Evolutionary conservation across 2,888 invertebrate species (phyloP), one percentile per base, ranked within the genome.

Genomic region (Diachrysia chrysitis): DNA sequence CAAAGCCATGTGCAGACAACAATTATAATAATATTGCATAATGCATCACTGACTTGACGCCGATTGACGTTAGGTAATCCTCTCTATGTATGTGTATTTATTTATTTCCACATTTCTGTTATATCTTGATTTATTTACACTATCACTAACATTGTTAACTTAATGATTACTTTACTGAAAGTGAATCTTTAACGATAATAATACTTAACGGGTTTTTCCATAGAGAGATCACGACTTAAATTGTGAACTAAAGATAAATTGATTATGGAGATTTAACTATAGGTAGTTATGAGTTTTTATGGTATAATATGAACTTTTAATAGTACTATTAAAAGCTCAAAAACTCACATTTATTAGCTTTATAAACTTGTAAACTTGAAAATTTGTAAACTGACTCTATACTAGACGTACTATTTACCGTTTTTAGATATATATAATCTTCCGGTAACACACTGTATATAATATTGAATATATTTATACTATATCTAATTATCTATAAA

Each of bases 21-120:
- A 42, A 42, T 42, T 42, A 42, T 42, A 42, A 51, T 51, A 51
- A 51, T 21, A 51, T 51, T 21, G 21, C 21, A 51, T 51, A 51
- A 21, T 51, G 21, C 48, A 51, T 51, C 19, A 12, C 19, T 21
- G 21, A 51, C 19, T 21, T 51, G 48, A 51, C 48, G 48, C 21
- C 21, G 10, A 10, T 12, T 12, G 48, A 51, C 48, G 48, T 21
- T 21, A 48, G 48, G 21, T 51, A 51, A 51, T 51, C 46, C 9
- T 17, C 48, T 21, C 5, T 48, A 19, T 48, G 6, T 42, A 37
- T 37, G 32, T 14, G n/a, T 42, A 12, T 42, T 19, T 19, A 51
- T 51, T 21, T 51, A 51, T 51, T 51, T 21, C 21, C 21, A 21
- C 48, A 51, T 51, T 51, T 21, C 21, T 51, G 1, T 19, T 12